phyloP scores from a whole-genome alignment of 2,797 vertebrate genomes.

The Bradypus variegatus region DNA sequence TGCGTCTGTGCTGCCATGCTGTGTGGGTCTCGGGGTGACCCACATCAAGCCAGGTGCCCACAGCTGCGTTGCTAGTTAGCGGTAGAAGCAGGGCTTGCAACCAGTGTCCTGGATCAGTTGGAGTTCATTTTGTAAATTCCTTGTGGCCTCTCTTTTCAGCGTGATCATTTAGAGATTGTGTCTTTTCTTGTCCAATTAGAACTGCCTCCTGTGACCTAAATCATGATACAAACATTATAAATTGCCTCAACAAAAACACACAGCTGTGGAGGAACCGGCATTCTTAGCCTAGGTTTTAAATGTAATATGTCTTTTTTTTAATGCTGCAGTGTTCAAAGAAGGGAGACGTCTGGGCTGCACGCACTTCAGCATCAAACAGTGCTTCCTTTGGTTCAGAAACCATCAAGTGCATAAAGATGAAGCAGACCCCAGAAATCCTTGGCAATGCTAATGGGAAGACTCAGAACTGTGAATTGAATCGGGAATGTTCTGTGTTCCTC shows the following conservation, averaged over 20 bases:
- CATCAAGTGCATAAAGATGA: slow-evolving; percentile 87
- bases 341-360: slow-evolving; percentile 77
- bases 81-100: too few relatives aligned
- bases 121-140: background rate
- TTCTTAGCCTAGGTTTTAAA: background rate
- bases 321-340: slow-evolving; percentile 74
- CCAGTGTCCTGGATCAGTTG: too few relatives aligned
- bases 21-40: too few relatives aligned
- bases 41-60: background rate
- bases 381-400: slow-evolving; percentile 84
- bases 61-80: background rate
- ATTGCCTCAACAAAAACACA: background rate
- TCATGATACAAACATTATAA: background rate
- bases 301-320: slow-evolving; percentile 40
- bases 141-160: background rate
- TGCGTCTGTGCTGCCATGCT: too few relatives aligned
- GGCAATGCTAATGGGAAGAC: slow-evolving; percentile 80
- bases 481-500: slow-evolving; percentile 86
- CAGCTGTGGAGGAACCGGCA: too few relatives aligned
- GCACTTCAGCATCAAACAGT: slow-evolving; percentile 85
- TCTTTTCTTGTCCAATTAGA: background rate
- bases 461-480: slow-evolving; percentile 79
- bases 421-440: slow-evolving; percentile 89
- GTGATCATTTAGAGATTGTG: background rate
- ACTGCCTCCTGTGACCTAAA: background rate